A percentile compares a stretch with the other conserved stretches of the same genome.
Conservation (phyloP, 23 tunicate genomes). For the Ascidia mentula region DNA sequence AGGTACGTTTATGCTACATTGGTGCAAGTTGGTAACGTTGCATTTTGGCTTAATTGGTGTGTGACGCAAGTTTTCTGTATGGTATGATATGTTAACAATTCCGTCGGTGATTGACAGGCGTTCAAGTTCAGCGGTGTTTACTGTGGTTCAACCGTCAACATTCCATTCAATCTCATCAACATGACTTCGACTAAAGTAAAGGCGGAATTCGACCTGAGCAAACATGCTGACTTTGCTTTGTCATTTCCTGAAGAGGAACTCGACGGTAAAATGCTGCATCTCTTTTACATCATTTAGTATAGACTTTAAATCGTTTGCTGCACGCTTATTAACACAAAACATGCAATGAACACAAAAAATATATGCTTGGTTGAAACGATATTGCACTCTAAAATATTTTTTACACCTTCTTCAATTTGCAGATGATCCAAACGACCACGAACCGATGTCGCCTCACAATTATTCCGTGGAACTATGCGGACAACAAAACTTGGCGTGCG, state of each 20-base stretch:
- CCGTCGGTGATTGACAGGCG: constrained; percentile 32
- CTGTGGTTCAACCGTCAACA: constrained; percentile 48
- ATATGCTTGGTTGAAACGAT: too few relatives aligned
- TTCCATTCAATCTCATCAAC: constrained; percentile 83
- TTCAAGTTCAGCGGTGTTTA: constrained; percentile 89
- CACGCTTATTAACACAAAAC: neutral
- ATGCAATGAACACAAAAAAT: neutral
- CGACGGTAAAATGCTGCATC: too few relatives aligned
- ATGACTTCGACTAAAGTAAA: constrained; percentile 67
- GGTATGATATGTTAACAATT: neutral
- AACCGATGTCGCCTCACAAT: constrained; percentile 34
- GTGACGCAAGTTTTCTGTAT: too few relatives aligned
- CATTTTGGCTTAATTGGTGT: too few relatives aligned
- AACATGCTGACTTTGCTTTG: constrained; percentile 62
- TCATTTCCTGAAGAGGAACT: constrained; percentile 59
- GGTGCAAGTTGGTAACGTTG: too few relatives aligned
- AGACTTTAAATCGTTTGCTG: too few relatives aligned
- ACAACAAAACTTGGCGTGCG: constrained; percentile 58
- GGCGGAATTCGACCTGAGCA: constrained; percentile 78
- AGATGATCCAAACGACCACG: constrained; percentile 45
- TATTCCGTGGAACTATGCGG: constrained; percentile 66
- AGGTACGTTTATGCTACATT: too few relatives aligned
- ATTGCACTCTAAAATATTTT: too few relatives aligned
- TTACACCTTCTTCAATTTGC: neutral
- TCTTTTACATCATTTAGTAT: too few relatives aligned